A percentile compares a stretch with the other conserved stretches of the same genome.
Evolutionary conservation across 2,888 invertebrate genomes (phyloP).

Genomic region (Brenthis ino): DNA sequence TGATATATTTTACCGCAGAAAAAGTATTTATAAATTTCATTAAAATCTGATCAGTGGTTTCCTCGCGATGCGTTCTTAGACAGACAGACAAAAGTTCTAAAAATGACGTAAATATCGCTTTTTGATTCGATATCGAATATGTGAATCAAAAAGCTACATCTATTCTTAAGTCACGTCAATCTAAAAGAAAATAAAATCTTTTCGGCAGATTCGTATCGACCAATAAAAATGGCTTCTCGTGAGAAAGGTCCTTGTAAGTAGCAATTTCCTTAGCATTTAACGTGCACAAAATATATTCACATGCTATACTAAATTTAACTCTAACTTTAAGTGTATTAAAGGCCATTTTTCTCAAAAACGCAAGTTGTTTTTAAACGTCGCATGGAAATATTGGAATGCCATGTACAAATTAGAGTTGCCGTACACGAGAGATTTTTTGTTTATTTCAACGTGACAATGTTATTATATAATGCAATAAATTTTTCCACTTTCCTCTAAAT

Average conservation of each 20-base stretch:
- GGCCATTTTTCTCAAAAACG: background rate
- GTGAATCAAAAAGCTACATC: too few relatives aligned
- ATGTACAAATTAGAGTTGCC: background rate
- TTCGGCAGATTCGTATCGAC: conserved; percentile 26
- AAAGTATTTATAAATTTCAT: too few relatives aligned
- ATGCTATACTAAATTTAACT: conserved; percentile 3
- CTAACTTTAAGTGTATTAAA: background rate
- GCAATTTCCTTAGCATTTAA: conserved; percentile 37
- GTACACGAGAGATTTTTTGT: too few relatives aligned
- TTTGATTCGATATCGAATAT: too few relatives aligned
- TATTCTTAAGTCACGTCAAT: background rate
- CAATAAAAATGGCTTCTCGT: conserved; percentile 20
- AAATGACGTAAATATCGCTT: too few relatives aligned
- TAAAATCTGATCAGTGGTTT: too few relatives aligned
- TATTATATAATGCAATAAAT: too few relatives aligned
- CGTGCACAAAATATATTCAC: conserved; percentile 23
- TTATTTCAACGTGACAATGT: too few relatives aligned
- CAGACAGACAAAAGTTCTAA: too few relatives aligned
- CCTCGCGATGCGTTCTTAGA: too few relatives aligned
- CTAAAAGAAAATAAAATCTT: conserved; percentile 17
- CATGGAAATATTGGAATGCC: conserved; percentile 36
- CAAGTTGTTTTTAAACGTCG: conserved; percentile 14
- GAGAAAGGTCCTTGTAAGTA: conserved; percentile 27
- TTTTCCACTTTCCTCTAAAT: too few relatives aligned
- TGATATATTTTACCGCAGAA: too few relatives aligned